These are phyloP conservation scores for Trematomus loennbergii DNA, from an alignment of 2,113 vertebrate genomes.

Conservation along the genomic window DNA sequence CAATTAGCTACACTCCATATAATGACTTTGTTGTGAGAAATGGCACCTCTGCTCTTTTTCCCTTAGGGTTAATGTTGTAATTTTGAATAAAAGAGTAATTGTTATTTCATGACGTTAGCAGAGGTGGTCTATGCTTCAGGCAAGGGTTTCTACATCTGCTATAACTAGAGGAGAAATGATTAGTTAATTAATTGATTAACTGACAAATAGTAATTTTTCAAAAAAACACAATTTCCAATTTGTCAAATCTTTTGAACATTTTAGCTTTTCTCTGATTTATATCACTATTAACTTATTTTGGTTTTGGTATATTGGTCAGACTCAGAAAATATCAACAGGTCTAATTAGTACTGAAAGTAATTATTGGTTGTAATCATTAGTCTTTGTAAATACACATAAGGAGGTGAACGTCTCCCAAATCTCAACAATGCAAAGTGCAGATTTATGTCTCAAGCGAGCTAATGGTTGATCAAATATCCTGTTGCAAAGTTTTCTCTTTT, in stretches of 20 bases:
- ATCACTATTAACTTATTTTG: conserved; percentile 5
- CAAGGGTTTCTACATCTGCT: neutral
- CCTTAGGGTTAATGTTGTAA: conserved; percentile 6
- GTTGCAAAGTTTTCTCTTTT: neutral
- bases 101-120: conserved; percentile 13
- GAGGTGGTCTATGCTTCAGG: conserved; percentile 19
- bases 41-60: conserved; percentile 1
- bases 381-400: neutral
- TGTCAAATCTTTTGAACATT: too few relatives aligned
- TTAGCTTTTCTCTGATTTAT: neutral
- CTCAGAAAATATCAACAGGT: neutral
- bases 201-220: neutral
- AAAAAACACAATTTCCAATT: neutral
- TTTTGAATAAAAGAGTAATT: conserved; percentile 4
- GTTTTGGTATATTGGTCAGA: neutral
- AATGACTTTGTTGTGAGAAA: conserved; percentile 16
- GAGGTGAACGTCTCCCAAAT: neutral
- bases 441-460: neutral
- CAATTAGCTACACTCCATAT: neutral
- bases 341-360: neutral
- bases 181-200: conserved; percentile 11
- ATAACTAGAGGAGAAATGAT: conserved; percentile 29
- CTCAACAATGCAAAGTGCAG: neutral
- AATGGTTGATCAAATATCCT: neutral
- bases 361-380: neutral